Base-by-base conservation (phyloP, 1,140 invertebrate species). In the Macrosteles quadrilineatus region DNA sequence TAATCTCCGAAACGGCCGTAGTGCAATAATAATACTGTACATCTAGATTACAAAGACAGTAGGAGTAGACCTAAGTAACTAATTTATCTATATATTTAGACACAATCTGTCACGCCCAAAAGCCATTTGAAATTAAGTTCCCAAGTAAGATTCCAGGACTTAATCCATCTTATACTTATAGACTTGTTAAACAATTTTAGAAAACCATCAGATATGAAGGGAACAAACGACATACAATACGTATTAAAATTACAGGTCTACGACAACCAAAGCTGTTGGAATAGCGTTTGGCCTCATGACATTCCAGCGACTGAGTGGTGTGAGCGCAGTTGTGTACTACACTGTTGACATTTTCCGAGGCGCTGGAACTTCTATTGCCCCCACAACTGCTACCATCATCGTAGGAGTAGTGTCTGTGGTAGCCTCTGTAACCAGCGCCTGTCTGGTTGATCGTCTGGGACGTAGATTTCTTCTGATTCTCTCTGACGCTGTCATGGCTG, bases 311-410 rank as follows among this genome's bases (percentile, higher is more conserved):
- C 72, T 82, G 3, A 79, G 77, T 57, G 85, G 85, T 9, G 78
- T 85, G 14, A 84, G 87, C 75, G 85, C 84, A 11, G 80, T 90
- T 11, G 86, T 88, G 73, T 88, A 87, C 73, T 88, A 88, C 71
- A 83, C 86, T 0, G 79, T 77, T 2, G 71, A 75, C 4, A 81
- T 86, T 17, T 86, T 85, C 73, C 12, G 69, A 62, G 53, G 40
- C 32, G 77, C 85, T 23, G 80, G 78, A 1, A 73, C 69, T 14
- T 69, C 72, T 4, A 70, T 82, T 45, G n/a, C 73, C 0, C 68
- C 75, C 3, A 74, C 74, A 23, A 62, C 75, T 0, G 76, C 80
- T 1, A 78, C 80, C 1, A 80, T 83, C 14, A 75, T 83, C 6
- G 78, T 83, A 29, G 81, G 80, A 11, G 68, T 68, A 12, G 74